Evolutionary conservation across 2,113 vertebrate species (phyloP), one percentile per base, ranked within the genome.

Genomic region (Periophthalmus modestus): DNA sequence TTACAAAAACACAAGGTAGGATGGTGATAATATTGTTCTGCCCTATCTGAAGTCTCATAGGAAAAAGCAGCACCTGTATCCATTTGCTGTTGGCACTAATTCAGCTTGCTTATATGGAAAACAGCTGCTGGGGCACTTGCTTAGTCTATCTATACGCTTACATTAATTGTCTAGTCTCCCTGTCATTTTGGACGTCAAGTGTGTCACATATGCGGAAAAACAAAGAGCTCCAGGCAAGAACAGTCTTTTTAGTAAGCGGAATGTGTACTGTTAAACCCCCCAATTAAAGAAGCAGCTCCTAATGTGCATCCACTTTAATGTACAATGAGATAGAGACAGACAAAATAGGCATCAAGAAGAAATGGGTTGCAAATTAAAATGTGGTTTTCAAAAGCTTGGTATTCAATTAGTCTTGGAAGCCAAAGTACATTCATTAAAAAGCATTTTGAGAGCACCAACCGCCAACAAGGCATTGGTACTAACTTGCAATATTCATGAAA

Each of bases 31-130:
- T 62, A 69, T 71, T 15, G 55, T 16, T 7, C 10, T 7, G 69
- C 3, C 61, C 16, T 36, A 50, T 73, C 5, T 72, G 4, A 23
- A 69, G 54, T 43, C 23, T 72, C 57, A 76, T 13, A 71, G 55
- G 13, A 72, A 70, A 72, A 28, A 4, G 33, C 21, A 71, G 55
- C 36, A 73, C 66, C 43, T 69, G 68, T 50, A 39, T 72, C 71
- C 66, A 19, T 81, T 34, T 72, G 55, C 75, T 34, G 79, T 68
- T 71, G 57, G 68, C 33, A 73, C 36, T 16, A n/a, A 15, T 72
- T 15, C 66, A 57, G 36, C 47, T 23, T 83, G 24, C 48, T 59
- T 62, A 73, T 63, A 74, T 34, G 54, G 21, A 73, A 1, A 63
- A 61, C 55, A 33, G 34, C 58, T 43, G 43, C 66, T 75, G 21